A percentile compares a stretch with the other conserved stretches of the same genome.
Evolutionary conservation across 2,888 invertebrate species (phyloP).

Genomic region (Scaptomyza parva): DNA sequence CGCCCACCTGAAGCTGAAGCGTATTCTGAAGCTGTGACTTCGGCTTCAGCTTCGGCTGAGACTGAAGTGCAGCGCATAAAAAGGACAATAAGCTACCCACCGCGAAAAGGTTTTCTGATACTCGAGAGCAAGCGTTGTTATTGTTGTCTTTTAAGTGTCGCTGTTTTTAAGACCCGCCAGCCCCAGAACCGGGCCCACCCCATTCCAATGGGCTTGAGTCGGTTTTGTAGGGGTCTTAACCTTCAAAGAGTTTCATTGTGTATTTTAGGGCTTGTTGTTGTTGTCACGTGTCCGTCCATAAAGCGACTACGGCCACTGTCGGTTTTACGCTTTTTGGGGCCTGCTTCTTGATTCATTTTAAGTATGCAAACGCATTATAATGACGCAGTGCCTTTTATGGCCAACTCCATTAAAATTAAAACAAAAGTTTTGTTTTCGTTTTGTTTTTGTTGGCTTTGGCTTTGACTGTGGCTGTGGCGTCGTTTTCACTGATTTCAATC

Average conservation of each 20-base stretch:
- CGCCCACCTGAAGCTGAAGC: constrained; percentile 15
- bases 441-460: no score
- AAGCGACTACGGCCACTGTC: constrained; percentile 52
- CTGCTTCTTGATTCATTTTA: constrained; percentile 72
- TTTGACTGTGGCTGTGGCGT: constrained; percentile 18
- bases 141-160: constrained; percentile 70
- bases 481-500: constrained; percentile 68
- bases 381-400: constrained; percentile 71
- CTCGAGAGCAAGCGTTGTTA: constrained; percentile 43
- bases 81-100: constrained; percentile 76
- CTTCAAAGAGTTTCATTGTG: constrained; percentile 76
- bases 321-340: constrained; percentile 55
- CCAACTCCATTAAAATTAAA: constrained; percentile 78
- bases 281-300: constrained; percentile 79
- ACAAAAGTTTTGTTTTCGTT: constrained; percentile 71
- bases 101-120: constrained; percentile 62
- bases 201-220: constrained; percentile 9
- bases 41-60: constrained; percentile 20
- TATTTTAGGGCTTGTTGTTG: constrained; percentile 61
- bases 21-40: constrained; percentile 6
- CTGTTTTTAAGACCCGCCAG: constrained; percentile 56
- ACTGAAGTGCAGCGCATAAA: constrained; percentile 73
- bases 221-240: constrained; percentile 35
- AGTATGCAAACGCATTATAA: constrained; percentile 80
- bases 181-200: not conserved